phyloP scores from a whole-genome alignment of 92 coral and sea anemone genomes.

The Zoanthus solanderi region DNA sequence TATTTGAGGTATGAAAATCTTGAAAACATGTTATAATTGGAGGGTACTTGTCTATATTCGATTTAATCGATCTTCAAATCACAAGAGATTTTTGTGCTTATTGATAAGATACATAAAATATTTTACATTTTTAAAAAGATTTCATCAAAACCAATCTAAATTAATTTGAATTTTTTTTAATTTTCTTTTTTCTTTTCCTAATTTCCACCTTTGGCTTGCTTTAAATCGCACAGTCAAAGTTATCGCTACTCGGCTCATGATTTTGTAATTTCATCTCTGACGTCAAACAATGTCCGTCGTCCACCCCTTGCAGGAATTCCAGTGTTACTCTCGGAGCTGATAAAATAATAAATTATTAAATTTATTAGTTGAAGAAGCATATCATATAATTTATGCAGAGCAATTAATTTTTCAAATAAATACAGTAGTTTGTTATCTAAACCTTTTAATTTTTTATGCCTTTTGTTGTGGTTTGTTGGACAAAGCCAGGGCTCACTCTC shows the following conservation, averaged over 20 bases:
- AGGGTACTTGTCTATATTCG: too few relatives aligned
- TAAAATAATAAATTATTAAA: background rate
- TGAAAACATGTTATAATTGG: too few relatives aligned
- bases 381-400: background rate
- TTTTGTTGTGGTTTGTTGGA: background rate
- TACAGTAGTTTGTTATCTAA: background rate
- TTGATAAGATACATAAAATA: too few relatives aligned
- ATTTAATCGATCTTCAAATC: too few relatives aligned
- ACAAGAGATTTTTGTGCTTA: too few relatives aligned
- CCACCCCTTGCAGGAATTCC: conserved; percentile 1
- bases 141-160: too few relatives aligned
- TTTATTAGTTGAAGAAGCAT: background rate
- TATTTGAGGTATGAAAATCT: too few relatives aligned
- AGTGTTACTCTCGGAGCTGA: background rate
- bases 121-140: too few relatives aligned
- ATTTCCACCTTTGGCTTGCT: too few relatives aligned
- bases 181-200: too few relatives aligned
- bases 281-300: background rate
- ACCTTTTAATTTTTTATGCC: background rate
- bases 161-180: too few relatives aligned
- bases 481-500: background rate
- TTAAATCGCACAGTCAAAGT: too few relatives aligned
- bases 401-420: background rate
- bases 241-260: background rate
- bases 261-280: background rate